Evolutionary conservation across 2,797 vertebrate species (phyloP).

Genomic region (Dendrocincla tyrannina): DNA sequence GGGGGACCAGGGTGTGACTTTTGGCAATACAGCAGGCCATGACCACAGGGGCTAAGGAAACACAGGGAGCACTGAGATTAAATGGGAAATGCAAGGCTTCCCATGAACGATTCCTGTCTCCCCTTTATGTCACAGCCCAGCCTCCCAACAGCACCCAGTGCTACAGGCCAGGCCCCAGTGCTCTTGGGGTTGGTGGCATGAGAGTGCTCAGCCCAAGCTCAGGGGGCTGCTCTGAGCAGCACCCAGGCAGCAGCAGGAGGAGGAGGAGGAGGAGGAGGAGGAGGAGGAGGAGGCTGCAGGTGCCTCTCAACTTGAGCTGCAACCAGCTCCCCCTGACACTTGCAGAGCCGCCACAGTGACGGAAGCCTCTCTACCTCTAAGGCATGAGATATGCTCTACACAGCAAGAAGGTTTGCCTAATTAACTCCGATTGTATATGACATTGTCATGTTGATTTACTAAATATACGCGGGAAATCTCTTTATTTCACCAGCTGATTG

Average conservation of each 20-base stretch:
- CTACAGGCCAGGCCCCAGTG: background rate
- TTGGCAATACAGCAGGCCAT: rapidly evolving
- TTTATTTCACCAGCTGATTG: slow-evolving; percentile 74
- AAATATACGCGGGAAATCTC: slow-evolving; percentile 73
- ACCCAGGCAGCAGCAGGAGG: background rate
- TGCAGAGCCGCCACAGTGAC: background rate
- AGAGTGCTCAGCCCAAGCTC: background rate
- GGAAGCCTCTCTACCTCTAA: slow-evolving; percentile 60
- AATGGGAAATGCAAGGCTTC: background rate
- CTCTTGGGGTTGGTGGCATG: background rate
- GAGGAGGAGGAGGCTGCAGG: background rate
- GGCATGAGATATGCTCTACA: slow-evolving; percentile 55
- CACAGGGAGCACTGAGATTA: background rate
- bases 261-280: background rate
- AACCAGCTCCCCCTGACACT: background rate
- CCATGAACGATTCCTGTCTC: rapidly evolving
- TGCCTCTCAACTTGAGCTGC: background rate
- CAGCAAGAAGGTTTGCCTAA: slow-evolving; percentile 66
- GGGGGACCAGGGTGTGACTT: background rate
- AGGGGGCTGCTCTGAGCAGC: background rate
- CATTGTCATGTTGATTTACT: slow-evolving; percentile 79
- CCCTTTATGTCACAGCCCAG: background rate
- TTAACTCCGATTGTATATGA: slow-evolving; percentile 77
- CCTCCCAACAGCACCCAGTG: background rate
- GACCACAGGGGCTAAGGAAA: background rate